Evolutionary conservation across 2,888 invertebrate genomes (phyloP).

Genomic region (Athripsodes cinereus): DNA sequence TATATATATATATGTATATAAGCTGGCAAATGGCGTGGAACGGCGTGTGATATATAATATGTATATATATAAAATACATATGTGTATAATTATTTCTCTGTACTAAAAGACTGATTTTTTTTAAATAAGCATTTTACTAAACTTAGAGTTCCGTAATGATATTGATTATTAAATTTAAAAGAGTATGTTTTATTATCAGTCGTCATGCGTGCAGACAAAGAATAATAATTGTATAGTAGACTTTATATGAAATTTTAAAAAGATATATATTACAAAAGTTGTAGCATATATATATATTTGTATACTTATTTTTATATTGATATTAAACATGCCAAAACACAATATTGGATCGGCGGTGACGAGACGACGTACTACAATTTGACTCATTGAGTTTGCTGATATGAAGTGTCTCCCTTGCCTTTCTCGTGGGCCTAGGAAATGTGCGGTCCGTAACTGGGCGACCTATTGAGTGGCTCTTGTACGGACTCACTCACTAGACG

Average conservation of each 20-base stretch:
- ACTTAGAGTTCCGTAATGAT: conserved; percentile 25
- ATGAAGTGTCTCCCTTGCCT: conserved; percentile 35
- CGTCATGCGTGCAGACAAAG: conserved; percentile 22
- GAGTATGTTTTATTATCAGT: conserved; percentile 24
- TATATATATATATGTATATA: too few relatives aligned
- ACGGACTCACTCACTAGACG: too few relatives aligned
- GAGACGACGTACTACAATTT: neutral
- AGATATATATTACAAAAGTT: neutral
- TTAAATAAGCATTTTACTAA: conserved; percentile 41
- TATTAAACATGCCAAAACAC: conserved; percentile 27
- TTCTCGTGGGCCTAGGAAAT: conserved; percentile 35
- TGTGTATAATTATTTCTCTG: conserved; percentile 44
- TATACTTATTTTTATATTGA: conserved; percentile 27
- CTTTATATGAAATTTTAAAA: conserved; percentile 11
- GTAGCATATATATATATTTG: conserved; percentile 17
- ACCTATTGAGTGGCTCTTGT: too few relatives aligned
- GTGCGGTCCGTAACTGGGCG: too few relatives aligned
- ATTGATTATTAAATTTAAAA: conserved; percentile 19
- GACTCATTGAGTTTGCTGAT: conserved; percentile 26
- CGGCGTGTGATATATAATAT: conserved; percentile 26
- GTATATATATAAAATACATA: too few relatives aligned
- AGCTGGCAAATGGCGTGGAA: conserved; percentile 31
- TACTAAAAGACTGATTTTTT: conserved; percentile 52
- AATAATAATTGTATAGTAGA: conserved; percentile 25
- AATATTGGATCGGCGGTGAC: conserved; percentile 13